Conservation (phyloP, 2,888 invertebrate genomes). For the Tenthredo distinguenda region DNA sequence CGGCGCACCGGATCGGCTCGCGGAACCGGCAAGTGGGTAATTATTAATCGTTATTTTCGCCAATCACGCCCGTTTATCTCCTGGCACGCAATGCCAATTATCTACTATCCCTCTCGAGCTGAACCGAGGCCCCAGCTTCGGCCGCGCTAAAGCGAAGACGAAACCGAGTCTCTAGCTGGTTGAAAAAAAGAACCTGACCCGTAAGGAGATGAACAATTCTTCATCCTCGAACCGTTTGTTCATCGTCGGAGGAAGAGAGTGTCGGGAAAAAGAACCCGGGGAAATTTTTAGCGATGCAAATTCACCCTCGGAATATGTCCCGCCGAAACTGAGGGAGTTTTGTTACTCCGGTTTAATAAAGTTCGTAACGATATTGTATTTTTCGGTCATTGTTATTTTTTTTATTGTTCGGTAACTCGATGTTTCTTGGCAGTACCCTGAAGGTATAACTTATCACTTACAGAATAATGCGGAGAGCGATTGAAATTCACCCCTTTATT, state of each 20-base stretch:
- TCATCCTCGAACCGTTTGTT: no score
- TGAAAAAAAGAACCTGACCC: background rate
- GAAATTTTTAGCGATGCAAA: no score
- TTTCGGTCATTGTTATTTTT: background rate
- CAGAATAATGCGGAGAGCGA: background rate
- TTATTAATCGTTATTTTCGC: constrained; percentile 77
- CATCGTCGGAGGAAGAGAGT: no score
- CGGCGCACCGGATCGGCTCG: constrained; percentile 61
- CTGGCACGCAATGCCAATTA: constrained; percentile 76
- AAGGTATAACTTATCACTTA: constrained; percentile 30
- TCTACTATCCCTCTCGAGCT: constrained; percentile 62
- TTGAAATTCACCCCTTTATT: background rate
- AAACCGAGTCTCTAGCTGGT: background rate
- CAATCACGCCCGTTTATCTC: constrained; percentile 76
- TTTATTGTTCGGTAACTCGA: background rate
- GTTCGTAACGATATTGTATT: background rate
- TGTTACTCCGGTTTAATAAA: background rate
- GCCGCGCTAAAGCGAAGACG: background rate
- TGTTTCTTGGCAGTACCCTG: background rate
- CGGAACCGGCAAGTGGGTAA: constrained; percentile 73
- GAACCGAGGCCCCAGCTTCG: background rate
- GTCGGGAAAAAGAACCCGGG: no score
- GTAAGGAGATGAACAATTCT: no score
- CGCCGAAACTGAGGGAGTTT: background rate
- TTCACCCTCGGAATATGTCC: background rate